Evolutionary conservation across 1,140 invertebrate genomes (phyloP).

Genomic region (Himalopsyche phryganea): DNA sequence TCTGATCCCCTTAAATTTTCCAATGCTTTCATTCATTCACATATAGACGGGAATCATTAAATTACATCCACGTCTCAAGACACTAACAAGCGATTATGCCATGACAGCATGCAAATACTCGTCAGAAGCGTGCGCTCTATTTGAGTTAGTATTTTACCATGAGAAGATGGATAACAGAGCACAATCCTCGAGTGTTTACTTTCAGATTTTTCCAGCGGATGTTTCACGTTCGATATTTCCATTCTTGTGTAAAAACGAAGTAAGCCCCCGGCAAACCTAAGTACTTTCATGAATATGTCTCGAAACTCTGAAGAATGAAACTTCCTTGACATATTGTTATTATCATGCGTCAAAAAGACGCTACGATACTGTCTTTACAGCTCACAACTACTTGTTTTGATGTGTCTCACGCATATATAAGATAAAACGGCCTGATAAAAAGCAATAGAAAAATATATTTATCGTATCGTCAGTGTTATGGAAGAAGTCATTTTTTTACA

Average conservation of each 20-base stretch:
- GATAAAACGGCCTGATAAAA: no score
- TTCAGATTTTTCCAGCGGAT: slow-evolving; percentile 12
- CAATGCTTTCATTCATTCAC: no score
- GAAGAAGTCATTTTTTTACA: no score
- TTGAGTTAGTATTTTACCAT: slow-evolving; percentile 6
- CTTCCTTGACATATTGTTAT: no score
- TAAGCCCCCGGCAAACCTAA: not conserved
- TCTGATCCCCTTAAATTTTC: no score
- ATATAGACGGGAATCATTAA: slow-evolving; percentile 2
- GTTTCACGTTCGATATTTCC: slow-evolving; percentile 15
- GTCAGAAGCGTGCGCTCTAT: slow-evolving; percentile 1
- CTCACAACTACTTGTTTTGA: no score
- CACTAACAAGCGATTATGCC: slow-evolving; percentile 8
- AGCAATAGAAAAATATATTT: no score
- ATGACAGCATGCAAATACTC: slow-evolving; percentile 3
- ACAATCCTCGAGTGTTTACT: slow-evolving; percentile 24
- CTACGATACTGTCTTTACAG: no score
- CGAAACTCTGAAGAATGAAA: no score
- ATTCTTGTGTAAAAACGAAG: slow-evolving; percentile 13
- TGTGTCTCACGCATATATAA: no score
- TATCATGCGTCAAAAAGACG: no score
- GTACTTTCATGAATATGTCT: not conserved
- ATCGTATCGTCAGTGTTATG: no score
- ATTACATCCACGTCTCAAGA: slow-evolving; percentile 3
- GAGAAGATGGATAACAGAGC: not conserved